Conservation (phyloP, 2,797 vertebrate species). For the Anguilla megastoma region DNA sequence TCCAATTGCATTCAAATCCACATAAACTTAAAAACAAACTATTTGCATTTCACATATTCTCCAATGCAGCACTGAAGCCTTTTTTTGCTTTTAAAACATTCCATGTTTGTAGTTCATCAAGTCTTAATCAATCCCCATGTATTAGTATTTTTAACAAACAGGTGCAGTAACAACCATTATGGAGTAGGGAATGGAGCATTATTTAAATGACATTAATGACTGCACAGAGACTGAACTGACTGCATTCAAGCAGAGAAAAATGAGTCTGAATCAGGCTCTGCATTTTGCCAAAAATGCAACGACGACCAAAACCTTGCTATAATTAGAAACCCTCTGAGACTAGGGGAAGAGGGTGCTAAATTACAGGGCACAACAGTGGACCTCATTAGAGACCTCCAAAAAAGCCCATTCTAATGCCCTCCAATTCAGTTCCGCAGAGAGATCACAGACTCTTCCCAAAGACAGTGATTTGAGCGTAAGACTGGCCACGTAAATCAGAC, state of each 20-base stretch:
- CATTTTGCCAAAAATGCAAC: slow-evolving; percentile 61
- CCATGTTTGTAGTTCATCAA: slow-evolving; percentile 9
- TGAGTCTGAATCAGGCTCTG: slow-evolving; percentile 46
- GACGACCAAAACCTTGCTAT: slow-evolving; percentile 56
- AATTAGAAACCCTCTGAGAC: slow-evolving; percentile 66
- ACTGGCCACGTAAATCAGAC: not conserved
- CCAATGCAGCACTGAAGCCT: not conserved
- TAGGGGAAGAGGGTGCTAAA: slow-evolving; percentile 64
- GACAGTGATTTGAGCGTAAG: not conserved
- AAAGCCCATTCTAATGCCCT: slow-evolving; percentile 10
- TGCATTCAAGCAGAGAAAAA: not conserved
- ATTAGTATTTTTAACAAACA: not conserved
- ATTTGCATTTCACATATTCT: not conserved
- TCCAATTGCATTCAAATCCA: not conserved
- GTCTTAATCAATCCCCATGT: not conserved
- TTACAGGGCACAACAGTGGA: slow-evolving; percentile 69
- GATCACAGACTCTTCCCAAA: slow-evolving; percentile 33
- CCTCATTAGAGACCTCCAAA: slow-evolving; percentile 59
- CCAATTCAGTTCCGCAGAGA: slow-evolving; percentile 28
- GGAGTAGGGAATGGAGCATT: not conserved
- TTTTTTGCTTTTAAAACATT: not conserved
- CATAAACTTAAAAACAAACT: not conserved
- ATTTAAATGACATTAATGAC: not conserved
- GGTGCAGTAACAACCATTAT: not conserved
- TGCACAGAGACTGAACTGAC: not conserved